Base-by-base conservation (phyloP, 1,140 invertebrate genomes). In the Myzus persicae region DNA sequence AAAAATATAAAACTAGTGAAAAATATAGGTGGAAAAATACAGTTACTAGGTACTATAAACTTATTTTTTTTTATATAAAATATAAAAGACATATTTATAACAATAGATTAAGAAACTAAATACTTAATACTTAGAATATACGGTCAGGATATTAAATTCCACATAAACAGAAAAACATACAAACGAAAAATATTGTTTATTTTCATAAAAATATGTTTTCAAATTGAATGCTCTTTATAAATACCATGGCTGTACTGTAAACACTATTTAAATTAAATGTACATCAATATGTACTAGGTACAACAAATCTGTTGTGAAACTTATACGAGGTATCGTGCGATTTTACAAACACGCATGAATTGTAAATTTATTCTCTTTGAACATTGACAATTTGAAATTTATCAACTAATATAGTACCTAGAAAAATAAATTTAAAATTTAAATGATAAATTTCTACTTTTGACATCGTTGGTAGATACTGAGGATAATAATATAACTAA, bases 51-150 rank as follows among this genome's bases (percentile, higher is more conserved):
- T 11, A 67, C 31, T 67, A 67, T 14, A 5, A 31, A 14, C 26
- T n/a, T n/a, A 76, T 14, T 76, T n/a, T 9, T 31, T 31, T n/a
- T 76, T 6, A 76, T 76, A 18, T 67, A 67, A 11, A 67, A 67
- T 31, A 59, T 59, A 59, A 59, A 59, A 26, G 8, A 4, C 59
- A 67, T 14, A 11, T 67, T 67, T 67, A 67, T 36, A 76, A 76
- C 59, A 76, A 76, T 76, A 76, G 59, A 76, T 67, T n/a, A 76
- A n/a, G 59, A 76, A 76, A 76, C 59, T 76, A 76, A 76, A 36
- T 76, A n/a, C 31, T 76, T 11, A 14, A 14, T 51, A 22, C 7
- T 51, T 51, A n/a, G 14, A 20, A n/a, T 76, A 76, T n/a, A n/a
- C 14, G n/a, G 31, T n/a, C 5, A 76, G 5, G 36, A 76, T 76